A percentile compares a stretch with the other conserved stretches of the same genome.
Evolutionary conservation across 2,888 invertebrate species (phyloP).

Genomic region (Aphidoletes aphidimyza): DNA sequence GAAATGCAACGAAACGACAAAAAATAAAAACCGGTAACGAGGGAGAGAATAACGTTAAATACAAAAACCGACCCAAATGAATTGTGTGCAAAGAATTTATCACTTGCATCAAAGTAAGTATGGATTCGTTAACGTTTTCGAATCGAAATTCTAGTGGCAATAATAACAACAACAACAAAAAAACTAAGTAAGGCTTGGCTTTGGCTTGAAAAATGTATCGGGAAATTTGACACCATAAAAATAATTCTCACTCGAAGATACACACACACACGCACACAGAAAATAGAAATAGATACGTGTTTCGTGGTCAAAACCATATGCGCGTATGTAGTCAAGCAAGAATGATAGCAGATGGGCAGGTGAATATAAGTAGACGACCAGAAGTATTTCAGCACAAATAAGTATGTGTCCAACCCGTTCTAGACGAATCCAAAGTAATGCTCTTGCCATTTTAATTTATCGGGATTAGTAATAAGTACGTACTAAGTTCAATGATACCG

Average conservation of each 20-base stretch:
- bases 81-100: neutral
- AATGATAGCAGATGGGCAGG: neutral
- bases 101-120: neutral
- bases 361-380: constrained; percentile 1
- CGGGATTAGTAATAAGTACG: neutral
- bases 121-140: neutral
- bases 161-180: neutral
- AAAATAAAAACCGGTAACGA: neutral
- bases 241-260: neutral
- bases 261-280: neutral
- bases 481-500: constrained; percentile 6
- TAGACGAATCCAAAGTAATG: constrained; percentile 22
- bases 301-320: constrained; percentile 35
- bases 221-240: neutral
- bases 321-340: neutral
- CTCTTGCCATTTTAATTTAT: too few relatives aligned
- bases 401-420: constrained; percentile 35
- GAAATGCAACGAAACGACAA: neutral
- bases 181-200: neutral
- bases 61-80: neutral
- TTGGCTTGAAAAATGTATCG: neutral
- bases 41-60: neutral
- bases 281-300: neutral
- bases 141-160: neutral
- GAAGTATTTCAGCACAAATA: neutral